A percentile compares a stretch with the other conserved stretches of the same genome.
phyloP scores from a whole-genome alignment of 2,113 vertebrate genomes.

The Polyodon spathula region DNA sequence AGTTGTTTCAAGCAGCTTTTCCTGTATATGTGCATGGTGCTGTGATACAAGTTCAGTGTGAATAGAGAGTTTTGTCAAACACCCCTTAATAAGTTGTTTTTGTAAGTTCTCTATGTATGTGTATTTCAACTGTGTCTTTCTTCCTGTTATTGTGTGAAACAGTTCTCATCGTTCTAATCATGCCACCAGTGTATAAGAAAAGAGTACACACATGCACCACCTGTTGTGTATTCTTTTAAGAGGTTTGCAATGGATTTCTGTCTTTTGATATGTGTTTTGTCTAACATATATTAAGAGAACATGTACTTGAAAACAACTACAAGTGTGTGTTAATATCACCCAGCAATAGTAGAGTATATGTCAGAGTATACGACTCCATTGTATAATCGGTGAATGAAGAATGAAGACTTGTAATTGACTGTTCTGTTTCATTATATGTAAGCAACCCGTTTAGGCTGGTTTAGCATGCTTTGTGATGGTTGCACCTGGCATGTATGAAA shows the following conservation, averaged over 20 bases:
- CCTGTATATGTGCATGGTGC: slow-evolving; percentile 82
- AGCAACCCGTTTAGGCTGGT: slow-evolving; percentile 52
- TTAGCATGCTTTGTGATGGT: slow-evolving; percentile 74
- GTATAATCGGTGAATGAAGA: slow-evolving; percentile 47
- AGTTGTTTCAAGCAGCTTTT: slow-evolving; percentile 84
- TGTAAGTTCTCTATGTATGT: slow-evolving; percentile 24
- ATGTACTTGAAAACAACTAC: neutral
- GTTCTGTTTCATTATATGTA: slow-evolving; percentile 39
- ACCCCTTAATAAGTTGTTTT: slow-evolving; percentile 33
- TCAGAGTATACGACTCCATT: slow-evolving; percentile 50
- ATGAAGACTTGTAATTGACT: slow-evolving; percentile 38
- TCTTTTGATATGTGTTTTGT: slow-evolving; percentile 30
- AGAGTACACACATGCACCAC: slow-evolving; percentile 42
- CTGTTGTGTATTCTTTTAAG: slow-evolving; percentile 46
- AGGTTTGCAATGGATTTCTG: slow-evolving; percentile 59
- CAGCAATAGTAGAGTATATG: neutral
- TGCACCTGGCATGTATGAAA: slow-evolving; percentile 76
- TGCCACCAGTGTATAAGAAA: slow-evolving; percentile 44
- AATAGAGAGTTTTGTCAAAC: slow-evolving; percentile 36
- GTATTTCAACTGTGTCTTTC: slow-evolving; percentile 23
- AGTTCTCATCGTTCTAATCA: slow-evolving; percentile 27
- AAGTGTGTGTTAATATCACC: neutral
- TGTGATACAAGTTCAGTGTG: slow-evolving; percentile 49
- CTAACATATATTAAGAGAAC: slow-evolving; percentile 16
- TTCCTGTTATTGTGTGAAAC: slow-evolving; percentile 22